A percentile compares a stretch with the other conserved stretches of the same genome.
Conservation (phyloP, 2,113 vertebrate species). For the Brachyhypopomus gauderio region DNA sequence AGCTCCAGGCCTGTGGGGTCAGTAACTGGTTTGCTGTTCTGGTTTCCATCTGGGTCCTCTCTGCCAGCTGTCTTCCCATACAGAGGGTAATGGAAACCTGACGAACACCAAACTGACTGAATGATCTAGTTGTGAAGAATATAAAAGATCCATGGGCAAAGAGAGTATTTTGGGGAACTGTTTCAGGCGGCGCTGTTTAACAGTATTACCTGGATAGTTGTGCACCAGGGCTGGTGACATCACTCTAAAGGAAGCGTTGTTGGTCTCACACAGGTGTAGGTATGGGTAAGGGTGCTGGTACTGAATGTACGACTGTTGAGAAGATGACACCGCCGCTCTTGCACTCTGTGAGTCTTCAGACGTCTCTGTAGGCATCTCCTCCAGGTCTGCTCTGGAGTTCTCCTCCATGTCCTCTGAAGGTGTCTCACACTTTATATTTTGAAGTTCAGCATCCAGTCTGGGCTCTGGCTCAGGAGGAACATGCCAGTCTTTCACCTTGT, state of each 20-base stretch:
- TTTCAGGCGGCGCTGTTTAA: not conserved
- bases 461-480: conserved; percentile 74
- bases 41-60: conserved; percentile 91
- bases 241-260: conserved; percentile 87
- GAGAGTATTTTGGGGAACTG: not conserved
- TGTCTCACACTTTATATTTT: conserved; percentile 83
- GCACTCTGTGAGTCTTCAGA: conserved; percentile 85
- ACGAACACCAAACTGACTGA: conserved; percentile 5
- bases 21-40: conserved; percentile 82
- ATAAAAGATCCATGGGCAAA: not conserved
- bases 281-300: conserved; percentile 95
- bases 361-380: conserved; percentile 82
- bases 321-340: conserved; percentile 86
- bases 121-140: not conserved
- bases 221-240: conserved; percentile 95
- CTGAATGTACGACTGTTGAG: conserved; percentile 94
- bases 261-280: conserved; percentile 92
- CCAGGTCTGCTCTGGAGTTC: conserved; percentile 82
- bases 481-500: conserved; percentile 88
- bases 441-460: conserved; percentile 84
- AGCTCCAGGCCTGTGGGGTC: conserved; percentile 91
- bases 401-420: conserved; percentile 79
- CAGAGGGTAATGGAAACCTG: conserved; percentile 96
- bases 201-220: conserved; percentile 88
- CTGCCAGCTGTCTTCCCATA: conserved; percentile 97